A percentile compares a stretch with the other conserved stretches of the same genome.
Evolutionary conservation across 2,113 vertebrate species (phyloP).

Genomic region (Elgaria multicarinata): DNA sequence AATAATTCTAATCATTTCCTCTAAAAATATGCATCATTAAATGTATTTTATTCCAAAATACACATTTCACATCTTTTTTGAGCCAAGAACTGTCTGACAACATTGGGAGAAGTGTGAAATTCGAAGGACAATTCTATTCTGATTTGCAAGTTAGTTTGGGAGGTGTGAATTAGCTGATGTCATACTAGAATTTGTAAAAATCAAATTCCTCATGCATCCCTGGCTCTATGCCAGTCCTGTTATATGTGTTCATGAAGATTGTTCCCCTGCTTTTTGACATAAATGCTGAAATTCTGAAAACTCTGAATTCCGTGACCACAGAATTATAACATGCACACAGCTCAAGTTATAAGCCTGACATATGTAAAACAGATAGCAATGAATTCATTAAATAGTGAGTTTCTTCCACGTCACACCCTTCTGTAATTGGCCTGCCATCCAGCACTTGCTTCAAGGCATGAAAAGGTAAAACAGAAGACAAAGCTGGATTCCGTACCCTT

Average conservation of each 20-base stretch:
- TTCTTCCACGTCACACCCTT: background rate
- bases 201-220: background rate
- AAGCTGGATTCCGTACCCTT: background rate
- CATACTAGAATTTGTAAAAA: background rate
- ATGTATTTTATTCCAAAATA: no score
- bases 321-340: background rate
- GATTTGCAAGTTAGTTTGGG: no score
- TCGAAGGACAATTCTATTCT: background rate
- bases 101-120: background rate
- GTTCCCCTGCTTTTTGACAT: background rate
- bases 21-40: background rate
- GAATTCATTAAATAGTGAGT: constrained; percentile 2
- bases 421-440: background rate
- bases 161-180: background rate
- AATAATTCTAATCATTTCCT: background rate
- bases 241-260: background rate
- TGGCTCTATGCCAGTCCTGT: no score
- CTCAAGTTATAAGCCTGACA: background rate
- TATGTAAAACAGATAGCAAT: constrained; percentile 8
- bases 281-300: background rate
- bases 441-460: constrained; percentile 11
- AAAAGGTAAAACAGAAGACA: constrained; percentile 23
- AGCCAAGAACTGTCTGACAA: background rate
- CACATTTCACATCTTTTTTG: background rate
- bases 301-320: background rate